Base-by-base conservation (phyloP, 2,888 invertebrate species). In the Seladonia tumulorum region DNA sequence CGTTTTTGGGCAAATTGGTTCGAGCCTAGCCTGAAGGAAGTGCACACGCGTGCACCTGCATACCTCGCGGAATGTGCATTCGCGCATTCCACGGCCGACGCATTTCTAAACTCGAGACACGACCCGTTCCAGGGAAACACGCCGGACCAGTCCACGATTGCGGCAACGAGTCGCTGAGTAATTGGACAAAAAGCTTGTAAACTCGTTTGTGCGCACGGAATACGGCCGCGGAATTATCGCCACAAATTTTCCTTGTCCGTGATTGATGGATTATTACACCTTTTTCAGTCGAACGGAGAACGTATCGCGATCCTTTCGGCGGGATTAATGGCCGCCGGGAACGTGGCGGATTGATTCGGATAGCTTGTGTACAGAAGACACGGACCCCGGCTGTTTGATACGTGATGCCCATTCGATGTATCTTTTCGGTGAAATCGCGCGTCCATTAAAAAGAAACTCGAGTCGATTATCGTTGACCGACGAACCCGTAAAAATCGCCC, bases 101-200 rank as follows among this genome's bases (percentile, higher is more conserved):
- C 60, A 18, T 68, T 57, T 81, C 57, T 68, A 49, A 82, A 77
- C 57, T 1, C 73, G 57, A 16, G 60, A 70, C 73, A 57, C 49
- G 63, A 47, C 71, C 76, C 39, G 72, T 68, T 77, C 29, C n/a
- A 35, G 75, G 76, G 53, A 72, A 77, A 74, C 57, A 60, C 68
- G 81, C 35, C 29, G 66, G 57, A 47, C 81, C 47, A 72, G 76
- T 81, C 42, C 42, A 14, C 53, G 82, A 81, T 83, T 76, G 83
- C 83, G n/a, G 68, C 83, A 83, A 82, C 68, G 35, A 18, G 68
- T n/a, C 45, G 47, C 57, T 68, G 83, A 81, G 72, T 73, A 76
- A 35, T 39, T 81, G 66, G 73, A 76, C 73, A 81, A 83, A 83
- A 81, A 82, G 57, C 82, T 81, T 76, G 73, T 82, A 72, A 77